Evolutionary conservation across 2,797 vertebrate genomes (phyloP), one percentile per base, ranked within the genome.

Genomic region (Loris lydekkerianus): DNA sequence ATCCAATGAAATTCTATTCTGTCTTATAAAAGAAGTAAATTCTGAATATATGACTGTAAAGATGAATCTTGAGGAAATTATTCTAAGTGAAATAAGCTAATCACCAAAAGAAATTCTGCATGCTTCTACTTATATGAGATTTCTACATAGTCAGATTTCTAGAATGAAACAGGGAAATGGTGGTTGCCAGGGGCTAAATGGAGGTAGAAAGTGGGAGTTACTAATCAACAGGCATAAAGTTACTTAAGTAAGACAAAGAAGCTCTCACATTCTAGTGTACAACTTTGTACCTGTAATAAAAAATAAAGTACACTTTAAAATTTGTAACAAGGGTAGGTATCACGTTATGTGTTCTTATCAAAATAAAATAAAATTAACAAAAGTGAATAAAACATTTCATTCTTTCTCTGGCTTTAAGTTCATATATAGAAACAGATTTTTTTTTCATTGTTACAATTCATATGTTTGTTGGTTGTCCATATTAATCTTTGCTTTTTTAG

Each of bases 261-360:
- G 14, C 29, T 81, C 31, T 72, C 7, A 3, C 53, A 0, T 53
- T 80, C 56, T 61, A 40, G 63, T 56, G 21, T 53, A 56, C 1
- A 69, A 94, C 10, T 34, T 27, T 69, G 15, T 67, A 67, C 13
- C 20, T 65, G 25, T 5, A 72, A 29, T 65, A 13, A 86, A 21
- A 61, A 31, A 25, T 53, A 72, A 31, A 34, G 37, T 46, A 31
- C 2, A 88, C 25, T 37, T 60, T 82, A 76, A 91, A 53, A 5
- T 67, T 86, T 49, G n/a, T 61, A 60, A 29, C 31, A 1, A 31
- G 14, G 20, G 34, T 46, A 63, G 67, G 46, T 58, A 70, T 92
- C 40, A 83, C 58, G 17, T 56, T 82, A 93, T 43, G 29, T 53
- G n/a, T 56, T 91, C 29, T 81, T 91, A 88, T 23, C n/a, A 65